A percentile compares a stretch with the other conserved stretches of the same genome.
phyloP scores from a whole-genome alignment of 92 coral and sea anemone species.

The Galaxea fascicularis region DNA sequence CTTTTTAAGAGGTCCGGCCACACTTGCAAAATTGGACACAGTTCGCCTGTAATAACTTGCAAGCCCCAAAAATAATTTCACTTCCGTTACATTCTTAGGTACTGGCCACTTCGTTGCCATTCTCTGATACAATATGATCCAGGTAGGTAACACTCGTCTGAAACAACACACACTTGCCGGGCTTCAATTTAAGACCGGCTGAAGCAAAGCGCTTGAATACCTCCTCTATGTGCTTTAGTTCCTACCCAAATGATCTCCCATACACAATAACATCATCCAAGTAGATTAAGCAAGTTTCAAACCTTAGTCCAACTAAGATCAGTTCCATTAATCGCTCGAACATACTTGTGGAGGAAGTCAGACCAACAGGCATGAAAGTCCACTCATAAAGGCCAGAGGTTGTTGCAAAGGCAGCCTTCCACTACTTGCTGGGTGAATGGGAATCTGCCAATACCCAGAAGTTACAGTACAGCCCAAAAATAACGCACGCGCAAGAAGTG shows the following conservation, averaged over 20 bases:
- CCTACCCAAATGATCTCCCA: conserved; percentile 41
- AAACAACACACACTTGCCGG: conserved; percentile 40
- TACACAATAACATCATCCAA: conserved; percentile 62
- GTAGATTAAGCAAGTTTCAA: too few relatives aligned
- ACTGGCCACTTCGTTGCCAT: conserved; percentile 60
- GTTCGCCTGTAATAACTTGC: too few relatives aligned
- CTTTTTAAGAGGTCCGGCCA: too few relatives aligned
- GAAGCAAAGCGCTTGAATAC: conserved; percentile 45
- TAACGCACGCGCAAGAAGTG: too few relatives aligned
- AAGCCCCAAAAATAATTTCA: conserved; percentile 66
- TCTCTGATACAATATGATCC: too few relatives aligned
- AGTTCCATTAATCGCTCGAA: conserved; percentile 57
- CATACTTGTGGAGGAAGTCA: conserved; percentile 36
- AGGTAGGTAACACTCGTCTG: conserved; percentile 47
- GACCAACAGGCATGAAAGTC: conserved; percentile 58
- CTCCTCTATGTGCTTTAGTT: conserved; percentile 29
- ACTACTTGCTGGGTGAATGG: conserved; percentile 36
- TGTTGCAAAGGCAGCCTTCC: conserved; percentile 49
- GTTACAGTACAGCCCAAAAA: too few relatives aligned
- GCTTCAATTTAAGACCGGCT: too few relatives aligned
- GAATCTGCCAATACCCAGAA: conserved; percentile 56
- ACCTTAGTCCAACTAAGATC: conserved; percentile 24
- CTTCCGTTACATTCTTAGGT: conserved; percentile 55
- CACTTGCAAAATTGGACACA: too few relatives aligned
- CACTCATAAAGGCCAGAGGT: too few relatives aligned